These are phyloP conservation scores for Agelastica alni DNA, from an alignment of 2,888 invertebrate genomes.

Conservation along the genomic window DNA sequence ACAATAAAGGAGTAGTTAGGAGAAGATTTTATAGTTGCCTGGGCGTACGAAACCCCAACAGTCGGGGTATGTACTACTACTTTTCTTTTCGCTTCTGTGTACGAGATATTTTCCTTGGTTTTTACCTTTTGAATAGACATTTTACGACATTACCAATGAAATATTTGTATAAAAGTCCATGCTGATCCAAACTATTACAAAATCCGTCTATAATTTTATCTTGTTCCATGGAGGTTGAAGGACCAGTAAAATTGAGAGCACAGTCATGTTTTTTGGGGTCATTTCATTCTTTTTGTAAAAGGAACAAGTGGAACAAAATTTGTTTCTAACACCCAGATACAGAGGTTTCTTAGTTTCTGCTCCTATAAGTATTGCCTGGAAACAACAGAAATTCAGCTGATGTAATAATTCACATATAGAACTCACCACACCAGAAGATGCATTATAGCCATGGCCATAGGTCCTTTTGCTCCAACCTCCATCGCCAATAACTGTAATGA, in stretches of 20 bases:
- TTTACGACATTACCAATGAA: slow-evolving; percentile 3
- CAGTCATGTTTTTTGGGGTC: slow-evolving; percentile 6
- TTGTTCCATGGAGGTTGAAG: slow-evolving; percentile 10
- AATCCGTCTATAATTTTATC: slow-evolving; percentile 11
- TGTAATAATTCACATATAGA: neutral
- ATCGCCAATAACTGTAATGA: slow-evolving; percentile 1
- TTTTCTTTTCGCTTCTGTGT: too few species aligned
- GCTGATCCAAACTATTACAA: slow-evolving; percentile 8
- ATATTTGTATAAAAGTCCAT: neutral
- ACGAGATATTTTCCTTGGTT: too few species aligned
- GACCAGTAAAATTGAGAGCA: slow-evolving; percentile 10
- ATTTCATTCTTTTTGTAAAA: neutral
- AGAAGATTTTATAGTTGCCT: too few species aligned
- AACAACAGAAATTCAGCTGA: neutral
- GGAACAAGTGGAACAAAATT: slow-evolving; percentile 2
- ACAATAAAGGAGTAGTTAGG: too few species aligned
- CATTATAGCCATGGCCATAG: slow-evolving; percentile 5
- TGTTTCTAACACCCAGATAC: slow-evolving; percentile 6
- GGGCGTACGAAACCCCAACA: too few species aligned
- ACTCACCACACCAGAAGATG: slow-evolving; percentile 6
- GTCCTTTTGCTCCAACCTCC: slow-evolving; percentile 6
- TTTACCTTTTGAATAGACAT: too few species aligned
- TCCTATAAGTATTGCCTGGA: slow-evolving; percentile 3
- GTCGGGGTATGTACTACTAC: too few species aligned
- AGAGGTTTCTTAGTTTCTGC: neutral